A percentile compares a stretch with the other conserved stretches of the same genome.
Evolutionary conservation across 1,140 invertebrate species (phyloP).

Genomic region (Magallana ariakensis): DNA sequence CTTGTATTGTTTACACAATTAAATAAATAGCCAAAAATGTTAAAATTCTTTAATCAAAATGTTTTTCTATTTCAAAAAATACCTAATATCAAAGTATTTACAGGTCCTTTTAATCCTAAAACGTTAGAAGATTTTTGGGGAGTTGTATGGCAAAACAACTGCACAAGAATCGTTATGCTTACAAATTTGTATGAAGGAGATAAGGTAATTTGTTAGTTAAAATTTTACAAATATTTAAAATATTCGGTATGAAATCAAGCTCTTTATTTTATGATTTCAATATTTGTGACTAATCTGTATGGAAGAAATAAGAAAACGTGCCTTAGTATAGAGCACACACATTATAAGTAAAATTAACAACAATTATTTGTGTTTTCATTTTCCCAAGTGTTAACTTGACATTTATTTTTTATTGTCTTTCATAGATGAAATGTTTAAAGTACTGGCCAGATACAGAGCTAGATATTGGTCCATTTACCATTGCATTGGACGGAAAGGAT

Average conservation of each 20-base stretch:
- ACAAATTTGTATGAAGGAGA: background rate
- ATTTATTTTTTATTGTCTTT: background rate
- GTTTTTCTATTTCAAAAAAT: no score
- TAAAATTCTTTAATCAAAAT: no score
- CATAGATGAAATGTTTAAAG: background rate
- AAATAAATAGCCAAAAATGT: no score
- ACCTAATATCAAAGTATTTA: no score
- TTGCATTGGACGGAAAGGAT: background rate
- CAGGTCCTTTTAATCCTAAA: background rate
- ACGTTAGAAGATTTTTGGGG: background rate
- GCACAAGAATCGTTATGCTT: background rate
- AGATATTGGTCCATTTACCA: background rate
- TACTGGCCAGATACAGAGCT: background rate
- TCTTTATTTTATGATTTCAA: background rate
- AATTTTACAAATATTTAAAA: background rate
- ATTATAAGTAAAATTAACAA: background rate
- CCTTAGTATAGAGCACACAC: background rate
- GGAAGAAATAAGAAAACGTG: background rate
- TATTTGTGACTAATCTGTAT: background rate
- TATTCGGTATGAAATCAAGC: background rate
- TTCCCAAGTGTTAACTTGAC: background rate
- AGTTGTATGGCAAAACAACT: background rate
- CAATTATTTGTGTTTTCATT: background rate
- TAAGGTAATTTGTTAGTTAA: background rate
- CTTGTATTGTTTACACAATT: no score